Percentiles rank a stretch among this genome's conserved stretches.
phyloP scores from a whole-genome alignment of 1,140 invertebrate species.

The Gyrodactylus salaris region DNA sequence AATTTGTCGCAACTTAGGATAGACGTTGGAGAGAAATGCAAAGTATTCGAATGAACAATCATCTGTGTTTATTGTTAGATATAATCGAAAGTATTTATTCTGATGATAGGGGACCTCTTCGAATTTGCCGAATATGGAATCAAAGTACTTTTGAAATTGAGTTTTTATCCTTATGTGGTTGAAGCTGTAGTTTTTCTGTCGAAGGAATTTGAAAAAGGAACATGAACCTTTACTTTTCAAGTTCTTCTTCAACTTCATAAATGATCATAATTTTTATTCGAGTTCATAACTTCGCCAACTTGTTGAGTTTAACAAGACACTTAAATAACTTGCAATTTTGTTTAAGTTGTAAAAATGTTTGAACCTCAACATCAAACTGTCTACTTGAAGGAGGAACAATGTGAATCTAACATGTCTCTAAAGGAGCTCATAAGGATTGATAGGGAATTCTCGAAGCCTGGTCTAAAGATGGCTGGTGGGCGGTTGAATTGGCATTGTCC shows the following conservation, averaged over 20 bases:
- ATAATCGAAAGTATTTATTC: not conserved
- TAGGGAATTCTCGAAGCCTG: not conserved
- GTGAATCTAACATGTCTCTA: not conserved
- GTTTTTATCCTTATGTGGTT: not conserved
- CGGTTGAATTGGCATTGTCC: not conserved
- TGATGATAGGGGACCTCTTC: not conserved
- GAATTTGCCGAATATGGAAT: not conserved
- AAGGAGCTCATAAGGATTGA: not conserved
- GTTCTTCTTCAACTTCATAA: not conserved
- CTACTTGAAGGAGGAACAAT: not conserved
- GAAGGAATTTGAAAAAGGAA: not conserved
- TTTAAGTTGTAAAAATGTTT: not conserved
- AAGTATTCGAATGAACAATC: not conserved
- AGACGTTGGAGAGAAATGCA: not conserved
- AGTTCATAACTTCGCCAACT: not conserved
- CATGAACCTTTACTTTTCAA: not conserved
- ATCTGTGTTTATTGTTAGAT: not conserved
- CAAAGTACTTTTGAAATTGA: not conserved
- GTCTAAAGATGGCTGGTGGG: not conserved
- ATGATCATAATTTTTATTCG: not conserved
- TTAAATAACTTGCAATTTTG: not conserved
- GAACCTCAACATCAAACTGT: not conserved
- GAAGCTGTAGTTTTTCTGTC: not conserved
- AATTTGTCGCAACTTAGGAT: not conserved
- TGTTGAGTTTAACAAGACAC: not conserved